A percentile compares a stretch with the other conserved stretches of the same genome.
Evolutionary conservation across 1,140 invertebrate genomes (phyloP).

Genomic region (Limonius californicus): DNA sequence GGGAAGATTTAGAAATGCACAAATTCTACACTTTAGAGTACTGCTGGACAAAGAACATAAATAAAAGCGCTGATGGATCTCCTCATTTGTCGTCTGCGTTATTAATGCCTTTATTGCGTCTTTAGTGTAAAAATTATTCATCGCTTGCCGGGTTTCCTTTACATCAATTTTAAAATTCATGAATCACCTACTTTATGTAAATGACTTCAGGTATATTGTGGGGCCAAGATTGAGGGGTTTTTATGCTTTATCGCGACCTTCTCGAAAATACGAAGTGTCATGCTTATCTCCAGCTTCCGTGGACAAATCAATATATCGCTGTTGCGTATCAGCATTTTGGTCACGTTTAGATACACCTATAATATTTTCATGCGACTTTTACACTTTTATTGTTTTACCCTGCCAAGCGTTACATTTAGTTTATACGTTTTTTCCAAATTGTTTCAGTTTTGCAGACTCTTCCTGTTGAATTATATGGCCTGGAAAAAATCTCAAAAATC

Average conservation of each 20-base stretch:
- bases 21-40: too few species aligned
- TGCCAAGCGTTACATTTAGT: background rate
- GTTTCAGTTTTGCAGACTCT: too few species aligned
- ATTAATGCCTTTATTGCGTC: slow-evolving; percentile 22
- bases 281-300: slow-evolving; percentile 23
- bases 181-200: slow-evolving; percentile 26
- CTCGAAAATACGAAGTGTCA: slow-evolving; percentile 21
- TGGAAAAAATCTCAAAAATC: too few species aligned
- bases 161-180: slow-evolving; percentile 28
- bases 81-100: background rate
- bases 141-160: slow-evolving; percentile 24
- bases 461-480: too few species aligned
- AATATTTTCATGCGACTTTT: slow-evolving; percentile 21
- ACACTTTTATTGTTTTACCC: slow-evolving; percentile 14
- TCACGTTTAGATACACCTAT: slow-evolving; percentile 22
- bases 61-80: too few species aligned
- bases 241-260: slow-evolving; percentile 23
- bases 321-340: slow-evolving; percentile 23
- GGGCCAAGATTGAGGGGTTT: slow-evolving; percentile 20
- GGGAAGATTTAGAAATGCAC: too few species aligned
- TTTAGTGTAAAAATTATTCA: slow-evolving; percentile 25
- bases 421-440: background rate
- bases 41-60: too few species aligned
- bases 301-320: slow-evolving; percentile 26
- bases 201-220: slow-evolving; percentile 27